Evolutionary conservation across 2,113 vertebrate genomes (phyloP).

Genomic region (Nibea coibor): DNA sequence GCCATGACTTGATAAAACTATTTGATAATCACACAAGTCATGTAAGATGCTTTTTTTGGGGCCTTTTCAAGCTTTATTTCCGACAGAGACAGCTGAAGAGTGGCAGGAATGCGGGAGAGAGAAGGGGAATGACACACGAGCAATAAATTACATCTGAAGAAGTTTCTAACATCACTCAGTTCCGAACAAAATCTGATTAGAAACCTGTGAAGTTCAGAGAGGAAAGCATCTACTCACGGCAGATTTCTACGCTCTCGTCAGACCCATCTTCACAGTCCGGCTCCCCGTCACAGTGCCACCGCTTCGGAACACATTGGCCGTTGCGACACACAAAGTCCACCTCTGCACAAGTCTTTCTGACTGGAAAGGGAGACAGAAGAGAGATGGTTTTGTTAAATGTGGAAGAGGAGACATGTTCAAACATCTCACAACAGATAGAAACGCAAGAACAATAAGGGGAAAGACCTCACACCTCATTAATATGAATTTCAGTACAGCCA

Average conservation of each 20-base stretch:
- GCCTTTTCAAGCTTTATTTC: no score
- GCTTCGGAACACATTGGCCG: conserved; percentile 93
- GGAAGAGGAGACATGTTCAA: neutral
- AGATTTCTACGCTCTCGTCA: conserved; percentile 91
- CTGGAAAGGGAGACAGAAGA: conserved; percentile 73
- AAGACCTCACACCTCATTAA: neutral
- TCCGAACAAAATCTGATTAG: neutral
- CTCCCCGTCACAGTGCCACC: conserved; percentile 98
- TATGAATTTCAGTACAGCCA: neutral
- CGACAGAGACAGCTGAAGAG: no score
- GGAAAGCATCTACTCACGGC: conserved; percentile 87
- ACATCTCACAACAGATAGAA: neutral
- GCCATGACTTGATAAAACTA: no score
- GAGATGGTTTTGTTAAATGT: neutral
- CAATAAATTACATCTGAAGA: neutral
- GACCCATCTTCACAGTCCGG: conserved; percentile 96
- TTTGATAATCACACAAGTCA: no score
- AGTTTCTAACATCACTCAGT: neutral
- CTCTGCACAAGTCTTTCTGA: conserved; percentile 91
- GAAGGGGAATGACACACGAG: no score
- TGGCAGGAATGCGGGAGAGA: no score
- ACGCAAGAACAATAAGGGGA: neutral
- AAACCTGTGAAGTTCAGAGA: neutral
- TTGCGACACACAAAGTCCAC: conserved; percentile 92
- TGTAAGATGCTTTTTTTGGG: no score